phyloP scores from a whole-genome alignment of 2,113 vertebrate genomes.

The Triplophysa tibetana region DNA sequence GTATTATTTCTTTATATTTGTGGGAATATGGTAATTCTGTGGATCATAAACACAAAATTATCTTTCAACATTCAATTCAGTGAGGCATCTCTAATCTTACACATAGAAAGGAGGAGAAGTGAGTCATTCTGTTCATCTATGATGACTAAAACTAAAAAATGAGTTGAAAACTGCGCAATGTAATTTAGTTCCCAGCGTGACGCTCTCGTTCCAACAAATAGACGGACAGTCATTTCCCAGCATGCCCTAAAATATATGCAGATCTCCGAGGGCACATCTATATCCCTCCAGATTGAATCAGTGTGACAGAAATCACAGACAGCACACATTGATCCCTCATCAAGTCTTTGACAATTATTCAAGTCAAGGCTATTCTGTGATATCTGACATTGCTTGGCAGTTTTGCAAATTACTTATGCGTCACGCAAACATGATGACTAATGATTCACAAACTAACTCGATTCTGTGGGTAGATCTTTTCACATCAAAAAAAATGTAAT shows the following conservation, averaged over 20 bases:
- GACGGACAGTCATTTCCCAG: not conserved
- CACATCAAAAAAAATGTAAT: conserved; percentile 18
- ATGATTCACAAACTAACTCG: conserved; percentile 17
- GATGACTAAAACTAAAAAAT: conserved; percentile 10
- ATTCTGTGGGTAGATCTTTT: conserved; percentile 30
- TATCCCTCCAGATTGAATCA: not conserved
- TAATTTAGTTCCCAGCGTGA: conserved; percentile 30
- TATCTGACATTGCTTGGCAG: not conserved
- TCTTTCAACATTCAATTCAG: not conserved
- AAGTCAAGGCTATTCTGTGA: not conserved
- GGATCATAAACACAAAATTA: not conserved
- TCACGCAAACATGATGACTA: conserved; percentile 23
- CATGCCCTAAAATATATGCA: not conserved
- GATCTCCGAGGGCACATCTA: not conserved
- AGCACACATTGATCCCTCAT: conserved; percentile 3
- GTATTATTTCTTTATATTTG: not conserved
- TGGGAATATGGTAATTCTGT: not conserved
- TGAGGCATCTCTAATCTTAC: not conserved
- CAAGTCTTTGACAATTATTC: conserved; percentile 8
- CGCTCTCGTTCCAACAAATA: conserved; percentile 1
- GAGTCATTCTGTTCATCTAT: not conserved
- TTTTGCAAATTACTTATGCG: not conserved
- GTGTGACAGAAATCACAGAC: conserved; percentile 4
- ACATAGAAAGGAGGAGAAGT: not conserved
- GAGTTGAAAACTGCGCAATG: conserved; percentile 21